phyloP scores from a whole-genome alignment of 2,797 vertebrate genomes.

The Basileuterus tristriatus region DNA sequence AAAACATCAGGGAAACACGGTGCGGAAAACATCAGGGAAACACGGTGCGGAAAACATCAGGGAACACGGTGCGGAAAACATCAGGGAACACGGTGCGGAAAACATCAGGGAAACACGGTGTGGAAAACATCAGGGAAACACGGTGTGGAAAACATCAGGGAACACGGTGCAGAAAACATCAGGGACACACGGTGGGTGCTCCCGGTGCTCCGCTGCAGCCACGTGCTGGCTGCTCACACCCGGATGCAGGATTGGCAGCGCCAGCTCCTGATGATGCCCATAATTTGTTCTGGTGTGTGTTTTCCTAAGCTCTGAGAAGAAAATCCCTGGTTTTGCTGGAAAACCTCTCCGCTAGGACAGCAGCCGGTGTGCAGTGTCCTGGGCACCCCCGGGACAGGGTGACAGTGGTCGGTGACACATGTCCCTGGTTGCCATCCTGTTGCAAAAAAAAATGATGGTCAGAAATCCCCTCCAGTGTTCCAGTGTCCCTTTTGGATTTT shows the following conservation, averaged over 20 bases:
- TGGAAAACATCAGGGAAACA: not conserved
- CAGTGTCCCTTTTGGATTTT: not conserved
- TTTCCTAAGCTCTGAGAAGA: not conserved
- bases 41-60: accelerated
- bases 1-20: accelerated
- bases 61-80: accelerated
- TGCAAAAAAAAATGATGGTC: not conserved
- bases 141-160: not conserved
- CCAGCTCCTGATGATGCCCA: accelerated
- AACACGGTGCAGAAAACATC: accelerated
- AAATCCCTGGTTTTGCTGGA: not conserved
- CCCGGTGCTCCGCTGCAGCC: accelerated
- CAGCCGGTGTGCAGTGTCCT: accelerated
- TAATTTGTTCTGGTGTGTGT: accelerated
- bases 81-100: accelerated
- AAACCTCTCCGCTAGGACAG: accelerated
- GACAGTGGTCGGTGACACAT: accelerated
- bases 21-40: not conserved
- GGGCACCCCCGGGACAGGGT: not conserved
- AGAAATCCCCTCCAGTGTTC: not conserved
- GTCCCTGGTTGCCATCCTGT: not conserved
- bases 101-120: accelerated
- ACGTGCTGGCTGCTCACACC: not conserved
- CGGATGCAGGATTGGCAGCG: accelerated
- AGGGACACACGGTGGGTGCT: not conserved